Conservation (phyloP, 2,797 vertebrate species). For the Spinus pinus region DNA sequence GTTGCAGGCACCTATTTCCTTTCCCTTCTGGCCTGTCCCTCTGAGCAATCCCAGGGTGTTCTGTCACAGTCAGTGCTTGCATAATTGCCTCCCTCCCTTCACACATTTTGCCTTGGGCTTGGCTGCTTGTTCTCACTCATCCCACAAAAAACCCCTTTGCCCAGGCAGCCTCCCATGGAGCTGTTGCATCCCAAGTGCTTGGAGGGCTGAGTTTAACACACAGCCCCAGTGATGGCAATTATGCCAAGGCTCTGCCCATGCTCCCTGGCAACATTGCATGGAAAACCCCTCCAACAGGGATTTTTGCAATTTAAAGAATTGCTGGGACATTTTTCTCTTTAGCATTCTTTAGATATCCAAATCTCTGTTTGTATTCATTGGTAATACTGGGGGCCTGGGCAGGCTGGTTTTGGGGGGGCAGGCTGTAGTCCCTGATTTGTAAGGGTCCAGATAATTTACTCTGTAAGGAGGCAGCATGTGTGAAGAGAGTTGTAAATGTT, state of each 20-base stretch:
- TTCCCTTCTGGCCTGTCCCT: neutral
- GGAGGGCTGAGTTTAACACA: neutral
- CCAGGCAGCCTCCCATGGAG: neutral
- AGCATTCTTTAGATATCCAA: neutral
- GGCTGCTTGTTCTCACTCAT: neutral
- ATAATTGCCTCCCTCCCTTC: neutral
- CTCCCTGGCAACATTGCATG: neutral
- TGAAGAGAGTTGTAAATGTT: conserved; percentile 61
- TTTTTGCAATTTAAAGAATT: neutral
- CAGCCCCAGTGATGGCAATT: neutral
- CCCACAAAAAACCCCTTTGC: neutral
- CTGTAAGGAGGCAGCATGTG: neutral
- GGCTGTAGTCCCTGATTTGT: neutral
- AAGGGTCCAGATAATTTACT: neutral
- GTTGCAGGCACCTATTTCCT: neutral
- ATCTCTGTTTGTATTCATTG: rapidly evolving
- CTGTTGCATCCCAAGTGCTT: neutral
- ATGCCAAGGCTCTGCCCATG: rapidly evolving
- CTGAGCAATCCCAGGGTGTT: neutral
- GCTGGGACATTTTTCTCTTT: neutral
- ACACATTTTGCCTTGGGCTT: neutral
- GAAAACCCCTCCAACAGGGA: neutral
- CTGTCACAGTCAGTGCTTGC: neutral
- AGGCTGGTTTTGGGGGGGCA: neutral
- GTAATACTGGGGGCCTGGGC: neutral